Base-by-base conservation (phyloP, 2,113 vertebrate species). In the Dipodomys merriami region DNA sequence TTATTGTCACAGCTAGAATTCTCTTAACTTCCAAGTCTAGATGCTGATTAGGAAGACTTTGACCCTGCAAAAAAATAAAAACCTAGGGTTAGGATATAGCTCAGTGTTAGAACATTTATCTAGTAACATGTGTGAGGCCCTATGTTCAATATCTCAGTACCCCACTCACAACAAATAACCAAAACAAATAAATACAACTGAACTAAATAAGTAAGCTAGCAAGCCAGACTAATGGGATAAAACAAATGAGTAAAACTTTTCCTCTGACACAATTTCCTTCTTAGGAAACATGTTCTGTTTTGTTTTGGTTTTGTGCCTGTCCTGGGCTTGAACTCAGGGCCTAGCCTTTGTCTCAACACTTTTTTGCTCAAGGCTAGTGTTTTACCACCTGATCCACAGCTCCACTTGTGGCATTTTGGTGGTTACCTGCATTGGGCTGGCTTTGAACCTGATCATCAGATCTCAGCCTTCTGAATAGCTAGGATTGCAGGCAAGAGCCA, bases 31-130 rank as follows among this genome's bases (percentile, higher is more conserved):
- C 12, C 49, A 85, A 84, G 10, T 84, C 69, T 85, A 44, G n/a
- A 19, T 92, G 25, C 57, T 73, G 46, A 23, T 69, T 86, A 81
- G 76, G 35, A 93, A 93, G 68, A 80, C 72, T 91, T 83, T 78
- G n/a, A n/a, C 64, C 22, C 91, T 92, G 25, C 6, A 57, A 2
- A 88, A 73, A 23, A 91, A 69, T 86, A 83, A 85, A 81, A 91
- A 60, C 20, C 25, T 49, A 83, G 10, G 11, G 18, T 62, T 68
- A 8, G 44, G 44, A 64, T 91, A 60, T 30, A 64, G 71, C 20
- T 64, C 71, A 46, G 39, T n/a, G 35, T 22, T 65, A n/a, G 72
- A 19, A 29, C 10, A 30, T 25, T 77, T 87, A 39, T 23, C 29
- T 76, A 25, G 53, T 13, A 57, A 16, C 62, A 16, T 87, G 62